phyloP scores from a whole-genome alignment of 2,888 invertebrate species.

The Fragum sueziense region DNA sequence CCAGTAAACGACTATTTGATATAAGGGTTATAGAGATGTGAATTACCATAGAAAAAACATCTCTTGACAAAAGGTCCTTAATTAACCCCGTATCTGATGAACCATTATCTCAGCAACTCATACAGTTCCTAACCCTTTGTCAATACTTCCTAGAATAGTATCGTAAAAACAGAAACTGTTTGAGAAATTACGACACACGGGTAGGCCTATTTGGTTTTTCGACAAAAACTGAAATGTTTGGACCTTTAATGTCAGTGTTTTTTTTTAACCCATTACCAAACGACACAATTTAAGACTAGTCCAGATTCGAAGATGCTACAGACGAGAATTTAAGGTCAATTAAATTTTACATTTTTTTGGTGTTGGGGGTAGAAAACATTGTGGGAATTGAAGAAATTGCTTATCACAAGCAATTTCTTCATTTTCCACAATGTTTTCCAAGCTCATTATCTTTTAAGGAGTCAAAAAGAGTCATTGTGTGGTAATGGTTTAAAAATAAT shows the following conservation, averaged over 20 bases:
- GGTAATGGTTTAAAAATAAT: no score
- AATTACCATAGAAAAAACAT: slow-evolving; percentile 16
- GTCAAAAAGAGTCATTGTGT: no score
- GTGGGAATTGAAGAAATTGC: neutral
- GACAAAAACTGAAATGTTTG: neutral
- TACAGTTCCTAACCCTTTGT: neutral
- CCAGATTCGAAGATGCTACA: no score
- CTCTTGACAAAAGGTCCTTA: slow-evolving; percentile 10
- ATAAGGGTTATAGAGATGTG: neutral
- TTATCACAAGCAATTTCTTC: neutral
- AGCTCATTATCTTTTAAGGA: no score
- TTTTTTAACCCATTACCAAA: no score
- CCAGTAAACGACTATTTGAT: no score
- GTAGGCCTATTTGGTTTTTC: neutral
- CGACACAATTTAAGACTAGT: no score
- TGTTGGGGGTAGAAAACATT: neutral
- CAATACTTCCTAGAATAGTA: no score
- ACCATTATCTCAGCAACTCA: neutral
- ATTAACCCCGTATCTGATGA: slow-evolving; percentile 20
- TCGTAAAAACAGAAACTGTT: no score
- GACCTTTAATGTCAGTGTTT: neutral
- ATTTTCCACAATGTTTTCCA: neutral
- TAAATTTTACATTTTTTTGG: no score
- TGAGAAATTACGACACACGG: no score
- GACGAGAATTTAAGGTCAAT: no score